A percentile compares a stretch with the other conserved stretches of the same genome.
Conservation (phyloP, 1,140 invertebrate genomes). For the Ruditapes philippinarum region DNA sequence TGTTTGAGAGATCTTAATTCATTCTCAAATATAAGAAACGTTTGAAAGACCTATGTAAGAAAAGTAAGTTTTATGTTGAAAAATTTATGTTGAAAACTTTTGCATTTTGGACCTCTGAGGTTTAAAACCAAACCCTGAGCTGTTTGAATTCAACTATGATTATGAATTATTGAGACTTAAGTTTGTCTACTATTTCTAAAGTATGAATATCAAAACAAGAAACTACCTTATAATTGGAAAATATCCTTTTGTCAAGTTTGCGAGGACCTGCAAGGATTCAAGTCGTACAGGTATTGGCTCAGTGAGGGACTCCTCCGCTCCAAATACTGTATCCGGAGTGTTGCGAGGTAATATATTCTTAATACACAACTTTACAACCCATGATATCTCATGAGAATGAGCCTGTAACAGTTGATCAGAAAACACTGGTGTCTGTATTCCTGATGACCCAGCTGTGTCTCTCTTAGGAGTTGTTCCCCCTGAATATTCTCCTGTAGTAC, state of each 20-base stretch:
- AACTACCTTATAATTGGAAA: slow-evolving; percentile 88
- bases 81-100: too few species aligned
- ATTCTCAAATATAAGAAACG: too few species aligned
- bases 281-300: slow-evolving; percentile 90
- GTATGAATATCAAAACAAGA: too few species aligned
- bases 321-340: slow-evolving; percentile 14
- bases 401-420: slow-evolving; percentile 76
- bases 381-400: slow-evolving; percentile 80
- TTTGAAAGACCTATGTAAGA: too few species aligned
- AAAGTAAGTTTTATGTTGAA: too few species aligned
- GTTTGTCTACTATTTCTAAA: too few species aligned
- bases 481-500: slow-evolving; percentile 27
- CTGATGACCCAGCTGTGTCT: slow-evolving; percentile 68
- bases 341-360: slow-evolving; percentile 81
- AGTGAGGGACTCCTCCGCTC: slow-evolving; percentile 56
- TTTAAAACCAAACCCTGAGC: too few species aligned
- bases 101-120: too few species aligned
- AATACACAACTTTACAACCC: slow-evolving; percentile 86
- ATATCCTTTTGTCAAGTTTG: slow-evolving; percentile 90
- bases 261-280: slow-evolving; percentile 93
- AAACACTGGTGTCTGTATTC: slow-evolving; percentile 80
- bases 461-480: slow-evolving; percentile 69
- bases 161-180: too few species aligned
- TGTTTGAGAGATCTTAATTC: too few species aligned
- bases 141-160: too few species aligned